Conservation (phyloP, 37 sponge, comb jelly and placozoan genomes). For the Diacarnus erythraeanus region DNA sequence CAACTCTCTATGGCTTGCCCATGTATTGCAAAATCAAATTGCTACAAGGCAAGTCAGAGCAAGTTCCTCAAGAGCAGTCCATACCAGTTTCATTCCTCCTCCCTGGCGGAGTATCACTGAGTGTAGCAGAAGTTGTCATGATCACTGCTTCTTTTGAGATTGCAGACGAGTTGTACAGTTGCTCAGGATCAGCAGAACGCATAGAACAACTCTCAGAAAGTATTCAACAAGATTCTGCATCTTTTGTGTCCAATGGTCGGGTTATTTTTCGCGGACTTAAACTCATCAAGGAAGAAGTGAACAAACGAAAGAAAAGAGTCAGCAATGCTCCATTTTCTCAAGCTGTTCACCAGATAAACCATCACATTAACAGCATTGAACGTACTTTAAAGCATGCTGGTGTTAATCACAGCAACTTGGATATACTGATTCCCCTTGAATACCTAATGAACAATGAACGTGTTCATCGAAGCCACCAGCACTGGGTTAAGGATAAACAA, state of each 20-base stretch:
- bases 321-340: constrained; percentile 30
- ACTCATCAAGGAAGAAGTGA: constrained; percentile 40
- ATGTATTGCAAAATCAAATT: constrained; percentile 38
- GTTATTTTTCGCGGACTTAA: constrained; percentile 25
- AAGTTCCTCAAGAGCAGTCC: neutral
- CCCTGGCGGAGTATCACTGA: constrained; percentile 33
- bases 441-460: constrained; percentile 20
- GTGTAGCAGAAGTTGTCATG: constrained; percentile 42
- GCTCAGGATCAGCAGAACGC: constrained; percentile 40
- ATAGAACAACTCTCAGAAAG: constrained; percentile 41
- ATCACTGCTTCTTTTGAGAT: constrained; percentile 43
- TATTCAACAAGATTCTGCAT: constrained; percentile 15
- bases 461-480: constrained; percentile 50
- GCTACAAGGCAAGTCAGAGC: constrained; percentile 27
- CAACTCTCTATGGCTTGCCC: constrained; percentile 57
- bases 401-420: constrained; percentile 16
- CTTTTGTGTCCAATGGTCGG: constrained; percentile 34
- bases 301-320: constrained; percentile 39
- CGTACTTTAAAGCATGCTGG: constrained; percentile 34
- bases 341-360: constrained; percentile 16
- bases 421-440: constrained; percentile 19
- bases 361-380: constrained; percentile 2
- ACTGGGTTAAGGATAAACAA: constrained; percentile 34
- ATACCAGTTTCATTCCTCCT: constrained; percentile 13
- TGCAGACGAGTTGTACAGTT: constrained; percentile 60